Base-by-base conservation (phyloP, 2,113 vertebrate species). In the Pampusana beccarii region DNA sequence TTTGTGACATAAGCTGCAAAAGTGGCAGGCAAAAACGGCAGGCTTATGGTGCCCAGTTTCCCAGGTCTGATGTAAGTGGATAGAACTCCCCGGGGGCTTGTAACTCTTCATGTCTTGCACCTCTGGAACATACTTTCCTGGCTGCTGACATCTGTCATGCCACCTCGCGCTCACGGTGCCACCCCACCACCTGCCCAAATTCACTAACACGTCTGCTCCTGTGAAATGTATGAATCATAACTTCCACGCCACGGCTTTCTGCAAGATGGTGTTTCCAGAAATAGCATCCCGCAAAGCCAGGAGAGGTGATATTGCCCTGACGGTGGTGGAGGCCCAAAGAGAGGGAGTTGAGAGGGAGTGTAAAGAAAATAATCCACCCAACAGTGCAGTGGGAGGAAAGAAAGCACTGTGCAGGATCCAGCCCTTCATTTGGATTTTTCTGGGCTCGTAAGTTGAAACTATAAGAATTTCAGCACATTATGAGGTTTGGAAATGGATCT, bases 71-170 rank as follows among this genome's bases (percentile, higher is more conserved):
- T 70, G 80, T 93, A 96, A 95, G 88, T 83, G 91, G 56, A 36
- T 92, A 38, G 16, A 88, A 70, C 56, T 96, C 90, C 67, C 40
- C 33, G 58, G 78, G 46, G 71, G 33, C 80, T 56, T 70, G 60
- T 80, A 94, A 78, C 56, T 96, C 70, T 40, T 77, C 69, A 25
- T 24, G 81, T 86, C 88, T 95, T 86, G 72, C 75, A 80, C 84
- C 72, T 79, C 90, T 92, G 93, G 79, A 93, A 60, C 40, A 17
- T 4, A 51, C 67, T 94, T 95, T 73, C 84, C 91, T 93, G 66
- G 57, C 90, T 82, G 88, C 88, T 95, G 97, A 92, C 90, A 92
- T 95, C 92, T 95, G 91, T 95, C 93, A 81, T 93, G 94, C 94
- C 86, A 82, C 83, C 88, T 94, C 54, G 14, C 1, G 6, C 70